Percentiles rank a stretch among this genome's conserved stretches.
phyloP scores from a whole-genome alignment of 2,113 vertebrate species.

The Amphiprion percula region DNA sequence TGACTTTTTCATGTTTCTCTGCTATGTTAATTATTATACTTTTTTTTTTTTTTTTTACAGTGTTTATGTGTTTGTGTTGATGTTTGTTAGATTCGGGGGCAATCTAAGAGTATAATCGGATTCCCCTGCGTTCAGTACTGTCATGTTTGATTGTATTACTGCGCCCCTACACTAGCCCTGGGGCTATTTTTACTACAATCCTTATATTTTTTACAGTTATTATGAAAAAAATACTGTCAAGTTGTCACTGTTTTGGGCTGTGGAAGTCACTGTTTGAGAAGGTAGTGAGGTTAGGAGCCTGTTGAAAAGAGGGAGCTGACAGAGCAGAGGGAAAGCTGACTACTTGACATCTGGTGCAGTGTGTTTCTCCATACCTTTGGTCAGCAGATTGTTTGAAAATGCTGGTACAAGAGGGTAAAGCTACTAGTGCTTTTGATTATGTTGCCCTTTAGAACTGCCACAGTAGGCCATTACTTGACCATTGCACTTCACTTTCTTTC shows the following conservation, averaged over 20 bases:
- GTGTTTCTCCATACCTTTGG: conserved; percentile 6
- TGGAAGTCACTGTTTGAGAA: conserved; percentile 50
- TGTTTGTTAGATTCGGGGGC: conserved; percentile 71
- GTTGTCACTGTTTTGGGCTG: conserved; percentile 57
- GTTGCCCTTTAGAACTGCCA: conserved; percentile 53
- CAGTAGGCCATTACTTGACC: conserved; percentile 68
- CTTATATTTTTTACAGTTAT: conserved; percentile 72
- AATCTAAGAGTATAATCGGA: conserved; percentile 61
- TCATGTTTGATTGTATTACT: conserved; percentile 79
- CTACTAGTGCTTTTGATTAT: conserved; percentile 40
- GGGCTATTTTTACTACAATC: conserved; percentile 69
- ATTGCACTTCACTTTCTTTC: conserved; percentile 68
- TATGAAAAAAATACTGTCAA: conserved; percentile 57
- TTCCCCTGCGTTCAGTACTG: conserved; percentile 80
- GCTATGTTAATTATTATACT: conserved; percentile 74
- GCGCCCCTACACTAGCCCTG: conserved; percentile 70
- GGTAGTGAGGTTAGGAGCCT: conserved; percentile 4
- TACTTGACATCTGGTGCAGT: conserved; percentile 3
- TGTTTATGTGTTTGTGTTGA: conserved; percentile 70
- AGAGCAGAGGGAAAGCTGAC: conserved; percentile 4
- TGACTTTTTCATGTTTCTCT: conserved; percentile 67
- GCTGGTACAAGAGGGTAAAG: conserved; percentile 21
- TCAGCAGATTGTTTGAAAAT: conserved; percentile 30
- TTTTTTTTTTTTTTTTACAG: conserved; percentile 67
- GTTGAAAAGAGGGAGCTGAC: conserved; percentile 14